A percentile compares a stretch with the other conserved stretches of the same genome.
These are phyloP conservation scores for Mythimna impura DNA, from an alignment of 2,888 invertebrate genomes.

Conservation along the genomic window DNA sequence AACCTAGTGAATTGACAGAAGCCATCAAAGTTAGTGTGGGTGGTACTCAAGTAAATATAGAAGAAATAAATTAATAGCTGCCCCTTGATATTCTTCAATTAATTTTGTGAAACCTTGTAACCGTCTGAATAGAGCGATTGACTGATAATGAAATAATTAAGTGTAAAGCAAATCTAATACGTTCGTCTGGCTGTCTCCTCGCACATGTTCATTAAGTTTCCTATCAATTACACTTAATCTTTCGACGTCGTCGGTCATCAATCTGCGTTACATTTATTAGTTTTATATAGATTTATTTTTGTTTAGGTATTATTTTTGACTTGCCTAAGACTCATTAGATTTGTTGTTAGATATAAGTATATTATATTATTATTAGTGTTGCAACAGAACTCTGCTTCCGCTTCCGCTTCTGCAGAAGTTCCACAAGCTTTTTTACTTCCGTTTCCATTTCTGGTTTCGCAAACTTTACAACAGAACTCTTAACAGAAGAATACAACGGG, in stretches of 20 bases:
- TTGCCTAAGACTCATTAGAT: not conserved
- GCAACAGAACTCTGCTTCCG: no score
- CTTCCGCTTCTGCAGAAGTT: no score
- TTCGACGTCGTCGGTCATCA: constrained; percentile 24
- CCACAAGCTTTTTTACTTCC: no score
- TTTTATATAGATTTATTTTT: constrained; percentile 16
- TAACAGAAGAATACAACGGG: no score
- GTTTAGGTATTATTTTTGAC: not conserved
- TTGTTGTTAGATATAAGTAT: not conserved
- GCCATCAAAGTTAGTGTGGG: constrained; percentile 20
- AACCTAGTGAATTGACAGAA: constrained; percentile 12
- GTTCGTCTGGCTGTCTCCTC: constrained; percentile 30
- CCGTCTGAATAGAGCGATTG: constrained; percentile 32
- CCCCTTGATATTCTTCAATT: constrained; percentile 23
- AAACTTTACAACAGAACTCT: no score
- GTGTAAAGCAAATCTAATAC: constrained; percentile 33
- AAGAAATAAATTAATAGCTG: constrained; percentile 7
- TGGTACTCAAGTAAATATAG: constrained; percentile 9
- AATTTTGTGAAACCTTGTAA: constrained; percentile 37
- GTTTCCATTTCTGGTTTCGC: no score
- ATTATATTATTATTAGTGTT: no score
- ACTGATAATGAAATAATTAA: constrained; percentile 41
- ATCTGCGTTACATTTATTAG: constrained; percentile 30
- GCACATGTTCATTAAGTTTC: constrained; percentile 44
- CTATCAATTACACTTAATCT: constrained; percentile 51